Base-by-base conservation (phyloP, 2,113 vertebrate species). In the Pampusana beccarii region DNA sequence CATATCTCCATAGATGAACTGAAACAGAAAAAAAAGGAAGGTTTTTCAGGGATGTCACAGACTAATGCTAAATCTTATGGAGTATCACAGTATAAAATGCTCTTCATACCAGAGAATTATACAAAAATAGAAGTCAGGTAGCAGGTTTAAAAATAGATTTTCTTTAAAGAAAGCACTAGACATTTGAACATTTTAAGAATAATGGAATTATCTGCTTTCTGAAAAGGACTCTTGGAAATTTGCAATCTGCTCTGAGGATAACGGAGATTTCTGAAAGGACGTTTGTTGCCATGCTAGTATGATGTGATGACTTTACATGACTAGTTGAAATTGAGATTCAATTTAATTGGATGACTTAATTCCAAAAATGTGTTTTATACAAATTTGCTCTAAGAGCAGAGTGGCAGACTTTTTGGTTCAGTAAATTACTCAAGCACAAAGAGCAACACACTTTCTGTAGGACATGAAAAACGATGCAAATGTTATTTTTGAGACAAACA, bases 1-100 rank as follows among this genome's bases (percentile, higher is more conserved):
- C 98, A 25, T 99, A 99, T 87, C 99, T 98, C 99, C 99, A 99
- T 88, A 99, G 98, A 95, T 99, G 99, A 96, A 99, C 99, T 99
- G 98, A 90, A 99, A 99, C 46, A 96, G 96, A 97, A 93, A 96
- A 96, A 91, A 98, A 78, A 93, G 1, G 21, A 48, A 91, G 6
- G 6, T 40, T 53, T 80, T 88, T 91, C 71, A 95, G 82, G 92
- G 57, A 61, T 31, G 67, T 28, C 82, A 61, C 51, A 82, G 11
- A 50, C 5, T 38, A 71, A 36, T 31, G 57, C 34, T 54, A 67
- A 66, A 60, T 25, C 48, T 80, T 28, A 78, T 0, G 60, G 82
- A 83, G 56, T 38, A 90, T 62, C 82, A 93, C 34, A 60, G 26
- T 81, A 74, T 8, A 64, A 78, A 91, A 78, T 34, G 65, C 28